Base-by-base conservation (phyloP, 2,797 vertebrate species). In the Alectoris magna region DNA sequence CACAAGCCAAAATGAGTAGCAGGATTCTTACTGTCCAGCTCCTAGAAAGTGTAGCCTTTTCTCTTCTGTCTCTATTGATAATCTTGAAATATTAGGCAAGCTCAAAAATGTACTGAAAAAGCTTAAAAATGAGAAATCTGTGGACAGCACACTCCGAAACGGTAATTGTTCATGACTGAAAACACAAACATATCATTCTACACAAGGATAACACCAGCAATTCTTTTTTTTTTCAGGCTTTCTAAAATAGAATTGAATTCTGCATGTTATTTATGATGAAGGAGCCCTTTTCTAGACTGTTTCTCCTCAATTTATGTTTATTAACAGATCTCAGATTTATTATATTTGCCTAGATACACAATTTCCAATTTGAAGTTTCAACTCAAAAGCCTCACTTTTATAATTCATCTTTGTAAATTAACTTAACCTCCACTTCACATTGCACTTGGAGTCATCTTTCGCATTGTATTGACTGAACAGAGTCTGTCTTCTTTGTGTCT, bases 191-290 rank as follows among this genome's bases (percentile, higher is more conserved):
- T 48, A 71, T 4, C 9, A 43, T 13, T 46, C 83, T 77, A 73
- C 39, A 71, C 2, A 10, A 3, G 9, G 51, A 27, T 53, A 53
- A 53, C 14, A 60, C 1, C 8, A 31, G 3, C 12, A 38, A 58
- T 58, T 58, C 12, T 8, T 27, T 8, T 24, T 2, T 23, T 8
- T 24, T 2, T 12, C 2, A 1, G 4, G 13, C 3, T 74, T 80
- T 66, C 5, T 12, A 29, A 72, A 76, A 7, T 10, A 38, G 11
- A 67, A 67, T 51, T 56, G 29, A 68, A 59, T 19, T 31, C 14
- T 66, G 44, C 75, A 70, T 55, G 29, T 36, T 67, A 64, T 26
- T 88, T 74, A 11, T 9, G 44, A 39, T 9, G 24, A 10, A 58
- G 63, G 7, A 64, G 4, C 3, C 27, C 58, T 84, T 62, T 29